A percentile compares a stretch with the other conserved stretches of the same genome.
Conservation (phyloP, 2,888 invertebrate species). For the Hylaea fasciaria region DNA sequence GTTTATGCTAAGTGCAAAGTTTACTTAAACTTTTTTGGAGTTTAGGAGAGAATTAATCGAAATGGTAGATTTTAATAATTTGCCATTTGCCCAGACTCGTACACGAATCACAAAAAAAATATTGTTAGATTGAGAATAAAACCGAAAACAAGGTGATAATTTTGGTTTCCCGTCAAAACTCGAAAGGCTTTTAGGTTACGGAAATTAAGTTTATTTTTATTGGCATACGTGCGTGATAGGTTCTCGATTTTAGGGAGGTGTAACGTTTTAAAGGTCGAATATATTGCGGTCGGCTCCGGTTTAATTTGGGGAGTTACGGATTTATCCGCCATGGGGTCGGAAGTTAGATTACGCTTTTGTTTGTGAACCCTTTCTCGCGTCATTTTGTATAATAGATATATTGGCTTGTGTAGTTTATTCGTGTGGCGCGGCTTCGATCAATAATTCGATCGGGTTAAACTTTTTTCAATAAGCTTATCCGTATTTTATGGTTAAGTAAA, state of each 20-base stretch:
- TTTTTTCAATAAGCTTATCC: conserved; percentile 1
- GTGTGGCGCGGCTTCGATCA: background rate
- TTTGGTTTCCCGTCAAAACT: no score
- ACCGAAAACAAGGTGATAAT: no score
- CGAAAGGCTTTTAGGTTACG: background rate
- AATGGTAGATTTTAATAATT: no score
- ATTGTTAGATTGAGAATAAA: no score
- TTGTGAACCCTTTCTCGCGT: conserved; percentile 14
- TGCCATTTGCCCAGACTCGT: no score
- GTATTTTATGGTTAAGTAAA: background rate
- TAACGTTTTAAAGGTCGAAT: conserved; percentile 25
- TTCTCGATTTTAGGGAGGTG: conserved; percentile 11
- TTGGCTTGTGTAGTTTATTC: conserved; percentile 4
- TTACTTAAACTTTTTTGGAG: no score
- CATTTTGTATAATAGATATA: conserved; percentile 18
- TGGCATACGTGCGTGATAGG: conserved; percentile 4
- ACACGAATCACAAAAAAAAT: no score
- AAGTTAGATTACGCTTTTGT: conserved; percentile 27
- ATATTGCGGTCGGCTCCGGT: conserved; percentile 17
- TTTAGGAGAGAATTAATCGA: no score
- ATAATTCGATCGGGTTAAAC: background rate
- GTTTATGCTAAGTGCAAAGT: no score
- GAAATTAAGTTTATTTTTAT: conserved; percentile 18
- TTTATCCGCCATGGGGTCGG: conserved; percentile 14
- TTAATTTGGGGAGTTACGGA: conserved; percentile 14